phyloP scores from a whole-genome alignment of 1,140 invertebrate species.

The Vanessa tameamea region DNA sequence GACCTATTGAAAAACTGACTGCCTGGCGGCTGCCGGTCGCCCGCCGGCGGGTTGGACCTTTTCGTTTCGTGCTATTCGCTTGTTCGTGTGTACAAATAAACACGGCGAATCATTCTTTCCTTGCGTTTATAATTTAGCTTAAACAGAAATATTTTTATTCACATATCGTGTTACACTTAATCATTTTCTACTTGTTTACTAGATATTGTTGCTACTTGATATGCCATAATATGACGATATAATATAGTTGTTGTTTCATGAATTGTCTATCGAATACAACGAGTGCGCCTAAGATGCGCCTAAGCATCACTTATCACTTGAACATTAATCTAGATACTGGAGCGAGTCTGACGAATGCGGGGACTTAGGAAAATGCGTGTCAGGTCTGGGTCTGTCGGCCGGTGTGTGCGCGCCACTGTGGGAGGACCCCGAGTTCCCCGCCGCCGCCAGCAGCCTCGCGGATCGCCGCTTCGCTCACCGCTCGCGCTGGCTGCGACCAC shows the following conservation, averaged over 20 bases:
- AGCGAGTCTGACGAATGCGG: slow-evolving; percentile 34
- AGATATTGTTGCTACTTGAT: too few species aligned
- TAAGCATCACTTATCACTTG: too few species aligned
- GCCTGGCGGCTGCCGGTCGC: too few species aligned
- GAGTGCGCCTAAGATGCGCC: too few species aligned
- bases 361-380: slow-evolving; percentile 3
- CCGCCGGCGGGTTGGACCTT: not conserved
- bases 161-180: too few species aligned
- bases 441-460: slow-evolving; percentile 39
- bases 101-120: not conserved
- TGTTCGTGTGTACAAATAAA: not conserved
- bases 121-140: not conserved
- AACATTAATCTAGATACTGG: slow-evolving; percentile 32
- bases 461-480: slow-evolving; percentile 36
- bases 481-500: slow-evolving; percentile 51
- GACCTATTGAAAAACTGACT: too few species aligned
- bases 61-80: not conserved
- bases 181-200: too few species aligned
- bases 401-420: slow-evolving; percentile 35
- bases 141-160: too few species aligned
- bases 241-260: too few species aligned
- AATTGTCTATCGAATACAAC: too few species aligned
- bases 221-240: too few species aligned
- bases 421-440: slow-evolving; percentile 54
- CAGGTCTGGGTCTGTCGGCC: not conserved